Evolutionary conservation across 2,888 invertebrate genomes (phyloP), one percentile per base, ranked within the genome.

Genomic region (Aleiodes alternator): DNA sequence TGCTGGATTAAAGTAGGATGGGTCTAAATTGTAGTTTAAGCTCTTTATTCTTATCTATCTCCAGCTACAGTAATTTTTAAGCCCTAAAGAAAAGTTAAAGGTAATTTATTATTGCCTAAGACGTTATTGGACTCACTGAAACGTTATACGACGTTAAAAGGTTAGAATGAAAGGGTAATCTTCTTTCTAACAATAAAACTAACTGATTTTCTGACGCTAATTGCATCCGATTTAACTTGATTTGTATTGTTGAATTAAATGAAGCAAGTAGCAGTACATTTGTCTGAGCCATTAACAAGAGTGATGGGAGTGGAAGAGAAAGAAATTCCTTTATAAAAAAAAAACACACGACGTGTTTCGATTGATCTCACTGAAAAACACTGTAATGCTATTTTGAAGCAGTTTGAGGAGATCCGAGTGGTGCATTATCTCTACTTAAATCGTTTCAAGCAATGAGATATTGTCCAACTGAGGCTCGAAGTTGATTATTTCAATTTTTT

Each of bases 41-140:
- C 83, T 78, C 76, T 80, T 79, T 80, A 80, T 72, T 77, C 81
- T 79, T 81, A 79, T 84, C 84, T 84, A 43, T 43, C 43, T 86
- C 85, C 85, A 87, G 87, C 85, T 87, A 14, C 85, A 79, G 88
- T 88, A 88, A 88, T 88, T 88, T 89, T 88, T 88, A 87, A 43
- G 84, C 85, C 87, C 85, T 77, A 38, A 80, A 71, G 80, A 84
- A 84, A 87, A 87, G 87, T 88, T 88, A 87, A 88, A 86, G 87
- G 87, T 88, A 88, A 89, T 88, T 88, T 88, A 89, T 85, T 85
- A 84, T 84, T 83, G 83, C 82, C 79, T 83, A 85, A 84, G 84
- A 84, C 84, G 84, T 84, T 84, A 82, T 83, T 84, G 81, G 81
- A 78, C 76, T 74, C 53, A 76, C 71, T 55, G 55, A 66, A 61